Conservation (phyloP, 2,797 vertebrate species). For the Aplochiton taeniatus region DNA sequence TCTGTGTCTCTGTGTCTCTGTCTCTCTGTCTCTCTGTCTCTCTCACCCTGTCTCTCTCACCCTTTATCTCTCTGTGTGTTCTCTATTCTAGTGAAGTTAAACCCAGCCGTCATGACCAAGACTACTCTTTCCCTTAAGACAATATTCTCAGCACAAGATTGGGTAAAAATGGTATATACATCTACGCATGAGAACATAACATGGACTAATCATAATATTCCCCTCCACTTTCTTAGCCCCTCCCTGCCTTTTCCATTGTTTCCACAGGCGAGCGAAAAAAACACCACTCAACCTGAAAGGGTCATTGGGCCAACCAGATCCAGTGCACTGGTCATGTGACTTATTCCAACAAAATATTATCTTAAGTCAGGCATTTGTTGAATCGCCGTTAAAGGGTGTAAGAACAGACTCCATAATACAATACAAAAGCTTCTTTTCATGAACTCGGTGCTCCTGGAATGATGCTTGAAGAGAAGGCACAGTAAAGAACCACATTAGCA, state of each 20-base stretch:
- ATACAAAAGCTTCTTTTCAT: too few species aligned
- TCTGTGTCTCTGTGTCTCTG: background rate
- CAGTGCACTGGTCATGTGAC: slow-evolving; percentile 41
- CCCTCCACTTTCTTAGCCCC: slow-evolving; percentile 28
- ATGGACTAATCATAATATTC: slow-evolving; percentile 43
- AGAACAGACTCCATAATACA: slow-evolving; percentile 1
- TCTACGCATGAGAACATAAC: slow-evolving; percentile 45
- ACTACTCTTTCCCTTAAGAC: slow-evolving; percentile 28
- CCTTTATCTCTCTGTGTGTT: slow-evolving; percentile 1
- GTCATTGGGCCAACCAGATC: slow-evolving; percentile 41
- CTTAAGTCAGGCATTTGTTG: slow-evolving; percentile 33
- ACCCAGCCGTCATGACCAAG: background rate
- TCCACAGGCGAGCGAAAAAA: slow-evolving; percentile 23
- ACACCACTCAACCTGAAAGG: slow-evolving; percentile 45
- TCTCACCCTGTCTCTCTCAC: background rate
- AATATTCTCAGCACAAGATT: slow-evolving; percentile 45
- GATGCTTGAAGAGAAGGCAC: too few species aligned
- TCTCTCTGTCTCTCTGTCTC: too few species aligned
- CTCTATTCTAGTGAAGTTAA: slow-evolving; percentile 1
- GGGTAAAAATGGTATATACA: slow-evolving; percentile 48
- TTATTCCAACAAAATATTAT: slow-evolving; percentile 43
- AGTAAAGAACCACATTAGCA: too few species aligned
- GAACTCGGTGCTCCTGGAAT: too few species aligned
- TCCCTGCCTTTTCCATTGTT: slow-evolving; percentile 57
- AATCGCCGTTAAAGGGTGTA: slow-evolving; percentile 24